phyloP scores from a whole-genome alignment of 2,113 vertebrate species.

The Vulpes lagopus region DNA sequence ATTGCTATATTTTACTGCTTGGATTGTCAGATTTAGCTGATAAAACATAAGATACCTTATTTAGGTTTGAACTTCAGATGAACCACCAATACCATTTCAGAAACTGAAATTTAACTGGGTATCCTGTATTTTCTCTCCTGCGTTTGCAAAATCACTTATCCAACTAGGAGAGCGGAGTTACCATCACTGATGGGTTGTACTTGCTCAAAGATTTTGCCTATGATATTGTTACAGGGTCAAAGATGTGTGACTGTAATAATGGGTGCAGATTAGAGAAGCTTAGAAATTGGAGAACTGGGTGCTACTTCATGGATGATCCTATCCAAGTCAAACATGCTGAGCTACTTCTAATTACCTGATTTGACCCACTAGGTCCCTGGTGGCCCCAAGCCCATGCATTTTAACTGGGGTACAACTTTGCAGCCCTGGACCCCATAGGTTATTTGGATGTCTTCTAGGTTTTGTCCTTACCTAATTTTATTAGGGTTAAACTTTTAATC shows the following conservation, averaged over 20 bases:
- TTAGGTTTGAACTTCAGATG: conserved; percentile 52
- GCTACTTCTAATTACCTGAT: conserved; percentile 7
- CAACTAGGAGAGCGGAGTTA: neutral
- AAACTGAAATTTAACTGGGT: neutral
- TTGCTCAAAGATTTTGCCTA: neutral
- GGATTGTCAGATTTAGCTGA: neutral
- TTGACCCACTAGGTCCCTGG: neutral
- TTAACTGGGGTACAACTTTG: neutral
- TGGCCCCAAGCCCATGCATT: neutral
- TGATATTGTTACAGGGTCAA: neutral
- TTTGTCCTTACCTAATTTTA: neutral
- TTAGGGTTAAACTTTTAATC: neutral
- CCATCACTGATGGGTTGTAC: neutral
- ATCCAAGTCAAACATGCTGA: neutral
- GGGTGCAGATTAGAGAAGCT: neutral
- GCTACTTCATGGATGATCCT: neutral
- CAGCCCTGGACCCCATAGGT: neutral
- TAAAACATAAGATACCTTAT: neutral
- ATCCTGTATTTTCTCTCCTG: neutral
- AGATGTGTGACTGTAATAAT: neutral
- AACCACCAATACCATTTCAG: conserved; percentile 13
- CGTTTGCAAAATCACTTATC: conserved; percentile 45
- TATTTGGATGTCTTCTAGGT: neutral
- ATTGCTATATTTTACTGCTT: conserved; percentile 3
- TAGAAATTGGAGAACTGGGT: neutral